Evolutionary conservation across 2,113 vertebrate genomes (phyloP), one percentile per base, ranked within the genome.

Genomic region (Heterotilapia buettikoferi): DNA sequence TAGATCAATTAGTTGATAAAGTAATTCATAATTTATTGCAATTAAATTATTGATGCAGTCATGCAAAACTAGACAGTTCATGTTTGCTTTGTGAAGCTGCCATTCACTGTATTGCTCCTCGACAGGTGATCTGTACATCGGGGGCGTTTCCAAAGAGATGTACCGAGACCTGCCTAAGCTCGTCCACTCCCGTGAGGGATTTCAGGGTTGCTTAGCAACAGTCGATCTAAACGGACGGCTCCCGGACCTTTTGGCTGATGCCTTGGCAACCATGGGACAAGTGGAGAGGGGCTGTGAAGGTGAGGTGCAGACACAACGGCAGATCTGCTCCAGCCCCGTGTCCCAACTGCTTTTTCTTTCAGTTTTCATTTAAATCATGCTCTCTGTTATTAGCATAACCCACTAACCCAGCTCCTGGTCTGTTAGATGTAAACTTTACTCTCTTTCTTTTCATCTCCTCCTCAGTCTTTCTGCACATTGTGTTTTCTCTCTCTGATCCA

Each of bases 251-350:
- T 97, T 99, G 95, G 98, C 98, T 3, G 99, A 99, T 92, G 98
- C 99, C 71, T 96, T 99, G 88, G 97, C 97, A 93, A 98, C 97
- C 86, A 97, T 97, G 53, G 99, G 98, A 63, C 99, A 99, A 92
- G 99, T 99, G 91, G 99, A 99, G 94, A 97, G 98, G 95, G 98
- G 98, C 94, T 99, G 99, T 89, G 99, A 99, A 99, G 99, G 99
- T 99, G 93, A 94, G 95, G 26, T 54, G 57, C 79, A 85, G 61
- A 54, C 52, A n/a, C 24, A 57, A 6, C 24, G 7, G 54, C 8
- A 47, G 66, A 52, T 84, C 13, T 61, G 61, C 16, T 52, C 43
- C 84, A 47, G 40, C 63, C 43, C 16, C 82, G 5, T 38, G 10
- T 90, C 84, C 83, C 40, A 73, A n/a, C n/a, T 89, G 68, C 59